Conservation (phyloP, 1,140 invertebrate species). For the Sinonovacula constricta region DNA sequence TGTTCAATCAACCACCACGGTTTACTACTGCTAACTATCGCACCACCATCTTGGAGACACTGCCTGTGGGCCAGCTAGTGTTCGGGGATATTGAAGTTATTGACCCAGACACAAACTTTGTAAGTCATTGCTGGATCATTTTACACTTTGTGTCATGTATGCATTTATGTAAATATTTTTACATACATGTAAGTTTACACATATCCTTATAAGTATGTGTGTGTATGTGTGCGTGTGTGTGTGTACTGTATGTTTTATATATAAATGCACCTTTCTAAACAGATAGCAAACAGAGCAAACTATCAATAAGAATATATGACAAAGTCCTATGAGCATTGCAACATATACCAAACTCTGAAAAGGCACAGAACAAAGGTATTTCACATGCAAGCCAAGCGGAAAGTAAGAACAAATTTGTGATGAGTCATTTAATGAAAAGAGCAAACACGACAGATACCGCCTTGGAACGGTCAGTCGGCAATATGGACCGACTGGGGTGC, state of each 20-base stretch:
- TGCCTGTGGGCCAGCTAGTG: slow-evolving; percentile 42
- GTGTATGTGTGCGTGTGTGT: not conserved
- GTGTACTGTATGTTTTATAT: too few relatives aligned
- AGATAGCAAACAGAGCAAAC: too few relatives aligned
- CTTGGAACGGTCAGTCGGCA: too few relatives aligned
- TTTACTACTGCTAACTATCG: slow-evolving; percentile 83
- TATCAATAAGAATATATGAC: too few relatives aligned
- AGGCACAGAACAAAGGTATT: too few relatives aligned
- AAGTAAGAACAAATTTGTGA: too few relatives aligned
- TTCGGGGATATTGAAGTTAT: slow-evolving; percentile 47
- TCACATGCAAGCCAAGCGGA: too few relatives aligned
- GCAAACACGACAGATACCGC: too few relatives aligned
- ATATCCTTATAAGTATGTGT: not conserved
- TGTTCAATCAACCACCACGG: slow-evolving; percentile 66
- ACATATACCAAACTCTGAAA: too few relatives aligned
- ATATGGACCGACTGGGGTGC: too few relatives aligned
- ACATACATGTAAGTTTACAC: not conserved
- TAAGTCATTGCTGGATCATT: slow-evolving; percentile 9
- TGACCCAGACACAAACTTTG: slow-evolving; percentile 56
- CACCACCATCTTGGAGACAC: slow-evolving; percentile 82
- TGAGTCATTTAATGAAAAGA: too few relatives aligned
- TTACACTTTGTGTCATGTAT: not conserved
- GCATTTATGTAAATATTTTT: not conserved
- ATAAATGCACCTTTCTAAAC: not conserved
- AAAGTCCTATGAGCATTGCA: too few relatives aligned